Percentiles rank a stretch among this genome's conserved stretches.
phyloP scores from a whole-genome alignment of 2,797 vertebrate genomes.

The Malurus leucopterus region DNA sequence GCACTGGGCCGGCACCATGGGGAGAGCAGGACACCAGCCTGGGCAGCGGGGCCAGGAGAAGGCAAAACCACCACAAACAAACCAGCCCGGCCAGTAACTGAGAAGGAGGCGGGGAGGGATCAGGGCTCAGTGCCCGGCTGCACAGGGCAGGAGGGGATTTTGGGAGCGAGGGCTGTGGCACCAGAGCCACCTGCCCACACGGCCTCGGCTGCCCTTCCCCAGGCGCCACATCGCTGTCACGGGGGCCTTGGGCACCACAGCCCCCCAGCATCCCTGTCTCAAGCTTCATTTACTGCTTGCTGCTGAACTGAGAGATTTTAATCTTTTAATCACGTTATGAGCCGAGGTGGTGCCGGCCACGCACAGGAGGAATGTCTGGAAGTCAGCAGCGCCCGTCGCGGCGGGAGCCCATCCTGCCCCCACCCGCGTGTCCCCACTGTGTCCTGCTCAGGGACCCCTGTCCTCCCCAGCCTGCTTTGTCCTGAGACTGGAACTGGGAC shows the following conservation, averaged over 20 bases:
- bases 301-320: slow-evolving; percentile 43
- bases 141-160: background rate
- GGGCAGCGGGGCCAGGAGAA: background rate
- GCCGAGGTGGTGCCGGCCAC: slow-evolving; percentile 35
- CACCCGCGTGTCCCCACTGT: background rate
- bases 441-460: background rate
- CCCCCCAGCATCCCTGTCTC: background rate
- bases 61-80: background rate
- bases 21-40: background rate
- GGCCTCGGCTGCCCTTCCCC: background rate
- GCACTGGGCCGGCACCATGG: rapidly evolving
- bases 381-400: background rate
- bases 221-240: rapidly evolving
- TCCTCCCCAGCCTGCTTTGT: background rate
- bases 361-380: slow-evolving; percentile 60
- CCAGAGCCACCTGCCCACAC: background rate
- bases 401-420: slow-evolving; percentile 2
- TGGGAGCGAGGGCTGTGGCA: background rate
- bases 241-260: background rate
- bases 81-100: background rate
- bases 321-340: slow-evolving; percentile 57
- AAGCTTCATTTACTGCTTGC: slow-evolving; percentile 41
- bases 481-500: background rate
- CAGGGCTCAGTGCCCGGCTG: background rate
- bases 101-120: background rate